phyloP scores from a whole-genome alignment of 2,888 invertebrate genomes.

The Apodemia mormo region DNA sequence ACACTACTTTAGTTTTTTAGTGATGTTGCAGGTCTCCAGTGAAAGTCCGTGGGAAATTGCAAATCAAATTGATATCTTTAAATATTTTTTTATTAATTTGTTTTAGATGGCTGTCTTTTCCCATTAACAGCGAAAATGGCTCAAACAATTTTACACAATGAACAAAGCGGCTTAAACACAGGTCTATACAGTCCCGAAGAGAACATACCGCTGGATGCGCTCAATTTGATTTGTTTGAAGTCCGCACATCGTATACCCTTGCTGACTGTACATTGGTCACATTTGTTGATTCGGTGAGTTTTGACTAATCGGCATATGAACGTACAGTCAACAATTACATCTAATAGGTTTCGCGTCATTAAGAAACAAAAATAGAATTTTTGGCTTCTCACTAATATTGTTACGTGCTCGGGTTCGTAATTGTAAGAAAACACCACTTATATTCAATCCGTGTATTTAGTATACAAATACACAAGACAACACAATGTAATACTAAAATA shows the following conservation, averaged over 20 bases:
- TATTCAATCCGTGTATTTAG: too few relatives aligned
- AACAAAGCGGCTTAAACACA: constrained; percentile 73
- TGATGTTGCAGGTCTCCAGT: too few relatives aligned
- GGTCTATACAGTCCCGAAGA: constrained; percentile 76
- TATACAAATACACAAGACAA: too few relatives aligned
- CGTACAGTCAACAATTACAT: too few relatives aligned
- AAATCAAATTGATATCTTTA: too few relatives aligned
- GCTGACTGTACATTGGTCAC: constrained; percentile 89
- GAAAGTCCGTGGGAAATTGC: not conserved
- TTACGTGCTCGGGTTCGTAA: too few relatives aligned
- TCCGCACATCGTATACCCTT: constrained; percentile 85
- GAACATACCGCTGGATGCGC: constrained; percentile 74
- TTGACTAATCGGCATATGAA: not conserved
- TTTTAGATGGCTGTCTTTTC: constrained; percentile 71
- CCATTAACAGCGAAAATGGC: constrained; percentile 75
- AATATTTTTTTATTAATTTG: not conserved
- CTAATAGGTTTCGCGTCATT: too few relatives aligned
- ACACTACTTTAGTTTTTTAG: not conserved
- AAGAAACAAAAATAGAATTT: too few relatives aligned
- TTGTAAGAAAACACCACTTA: too few relatives aligned
- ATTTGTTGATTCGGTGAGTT: constrained; percentile 74
- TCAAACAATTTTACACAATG: constrained; percentile 70
- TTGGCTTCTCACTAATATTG: too few relatives aligned
- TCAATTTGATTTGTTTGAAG: constrained; percentile 82
- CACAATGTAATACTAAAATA: too few relatives aligned